These are phyloP conservation scores for Camelus dromedarius DNA, from an alignment of 2,113 vertebrate genomes.

Conservation along the genomic window DNA sequence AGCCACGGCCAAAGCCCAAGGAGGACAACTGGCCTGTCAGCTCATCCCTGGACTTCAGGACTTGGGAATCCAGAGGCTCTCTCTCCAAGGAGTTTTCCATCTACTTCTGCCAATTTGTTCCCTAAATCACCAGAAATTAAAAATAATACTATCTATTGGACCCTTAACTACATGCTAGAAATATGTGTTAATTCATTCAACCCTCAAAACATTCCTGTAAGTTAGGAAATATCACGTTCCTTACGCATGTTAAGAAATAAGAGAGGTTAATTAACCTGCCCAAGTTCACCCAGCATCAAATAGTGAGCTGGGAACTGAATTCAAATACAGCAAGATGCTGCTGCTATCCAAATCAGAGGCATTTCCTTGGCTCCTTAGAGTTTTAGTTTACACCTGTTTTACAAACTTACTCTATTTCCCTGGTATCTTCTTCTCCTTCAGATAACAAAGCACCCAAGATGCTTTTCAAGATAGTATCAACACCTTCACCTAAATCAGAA, in stretches of 20 bases:
- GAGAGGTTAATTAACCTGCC: not conserved
- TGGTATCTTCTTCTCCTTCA: slow-evolving; percentile 16
- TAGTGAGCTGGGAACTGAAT: not conserved
- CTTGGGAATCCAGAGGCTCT: not conserved
- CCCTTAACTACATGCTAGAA: not conserved
- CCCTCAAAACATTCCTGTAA: not conserved
- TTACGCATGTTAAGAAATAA: not conserved
- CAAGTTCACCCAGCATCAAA: not conserved
- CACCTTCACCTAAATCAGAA: slow-evolving; percentile 30
- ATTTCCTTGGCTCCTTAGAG: not conserved
- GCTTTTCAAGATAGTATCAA: slow-evolving; percentile 20
- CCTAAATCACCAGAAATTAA: not conserved
- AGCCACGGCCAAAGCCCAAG: slow-evolving; percentile 36
- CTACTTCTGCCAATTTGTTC: not conserved
- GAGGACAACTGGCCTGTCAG: slow-evolving; percentile 24
- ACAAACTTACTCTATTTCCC: not conserved
- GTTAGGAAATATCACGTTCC: not conserved
- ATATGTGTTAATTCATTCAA: not conserved
- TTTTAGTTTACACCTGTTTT: not conserved
- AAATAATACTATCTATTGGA: slow-evolving; percentile 2
- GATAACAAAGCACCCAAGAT: not conserved
- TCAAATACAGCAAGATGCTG: not conserved
- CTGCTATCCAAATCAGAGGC: not conserved
- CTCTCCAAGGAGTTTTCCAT: not conserved
- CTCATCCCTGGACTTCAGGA: no score